Evolutionary conservation across 2,888 invertebrate genomes (phyloP), one percentile per base, ranked within the genome.

Genomic region (Ectemnius continuus): DNA sequence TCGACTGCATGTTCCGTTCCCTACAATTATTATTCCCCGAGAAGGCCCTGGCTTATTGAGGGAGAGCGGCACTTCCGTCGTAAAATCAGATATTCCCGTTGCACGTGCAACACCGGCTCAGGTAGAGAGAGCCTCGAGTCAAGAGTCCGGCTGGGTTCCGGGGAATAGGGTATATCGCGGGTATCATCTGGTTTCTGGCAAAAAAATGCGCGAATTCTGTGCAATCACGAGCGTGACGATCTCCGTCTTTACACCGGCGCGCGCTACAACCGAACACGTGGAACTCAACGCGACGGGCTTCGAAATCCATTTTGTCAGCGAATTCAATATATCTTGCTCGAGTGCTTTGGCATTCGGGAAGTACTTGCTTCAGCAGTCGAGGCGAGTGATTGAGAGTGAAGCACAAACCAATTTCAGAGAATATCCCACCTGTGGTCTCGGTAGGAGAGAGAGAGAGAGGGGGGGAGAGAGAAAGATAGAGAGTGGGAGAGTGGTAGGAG

Each of bases 11-110:
- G 36, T 36, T 36, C 36, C 36, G 11, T 36, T 36, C 36, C 36
- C 36, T 36, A 6, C 36, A 8, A 36, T 86, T 83, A 84, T 81
- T 83, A 81, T 84, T 82, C 85, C 73, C 78, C 75, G 78, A 69
- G 81, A 75, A 81, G 80, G 81, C 82, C 47, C 77, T 75, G 76
- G 80, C 83, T 85, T 85, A 85, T 85, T 82, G 85, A 84, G 85
- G 79, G 84, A 85, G 84, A 86, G 82, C 82, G 82, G 79, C 73
- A 81, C 85, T 84, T 84, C 85, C 85, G 84, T 81, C 74, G 79
- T 75, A 75, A 71, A 79, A 86, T 85, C 84, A 84, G 85, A 86
- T 85, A 85, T 73, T 69, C 76, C 47, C 61, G 62, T 59, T 72
- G 76, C 79, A 73, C 76, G 80, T 75, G 75, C 75, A 71, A 75